These are phyloP conservation scores for Phoenicopterus ruber DNA, from an alignment of 2,113 vertebrate genomes.

Conservation along the genomic window DNA sequence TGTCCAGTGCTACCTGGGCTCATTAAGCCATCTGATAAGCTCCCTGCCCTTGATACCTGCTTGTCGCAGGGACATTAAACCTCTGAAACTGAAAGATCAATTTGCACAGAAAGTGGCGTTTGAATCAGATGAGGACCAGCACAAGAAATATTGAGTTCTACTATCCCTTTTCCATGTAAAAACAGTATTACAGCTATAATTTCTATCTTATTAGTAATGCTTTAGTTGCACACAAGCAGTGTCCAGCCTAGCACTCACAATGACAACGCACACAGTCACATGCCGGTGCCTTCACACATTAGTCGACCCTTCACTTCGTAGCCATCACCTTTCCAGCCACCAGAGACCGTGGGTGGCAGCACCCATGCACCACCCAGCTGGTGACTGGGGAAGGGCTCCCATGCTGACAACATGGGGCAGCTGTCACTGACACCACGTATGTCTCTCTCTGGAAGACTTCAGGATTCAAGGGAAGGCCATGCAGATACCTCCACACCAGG, in stretches of 20 bases:
- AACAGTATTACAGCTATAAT: not conserved
- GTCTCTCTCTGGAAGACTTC: not conserved
- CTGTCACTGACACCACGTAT: fast-evolving
- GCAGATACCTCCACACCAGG: not conserved
- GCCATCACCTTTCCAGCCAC: not conserved
- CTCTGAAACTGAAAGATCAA: not conserved
- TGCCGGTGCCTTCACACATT: fast-evolving
- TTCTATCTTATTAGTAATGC: not conserved
- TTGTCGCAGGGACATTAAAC: not conserved
- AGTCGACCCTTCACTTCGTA: not conserved
- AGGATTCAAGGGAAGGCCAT: not conserved
- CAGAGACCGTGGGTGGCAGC: not conserved
- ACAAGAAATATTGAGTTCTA: not conserved
- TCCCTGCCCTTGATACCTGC: not conserved
- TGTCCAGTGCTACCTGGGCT: not conserved
- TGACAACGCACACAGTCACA: not conserved
- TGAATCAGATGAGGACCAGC: not conserved
- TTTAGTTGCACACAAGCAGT: not conserved
- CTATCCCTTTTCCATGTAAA: not conserved
- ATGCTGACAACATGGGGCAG: fast-evolving
- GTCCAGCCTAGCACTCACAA: not conserved
- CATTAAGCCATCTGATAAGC: not conserved
- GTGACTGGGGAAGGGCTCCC: not conserved
- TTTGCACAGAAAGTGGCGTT: not conserved
- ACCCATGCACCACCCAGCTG: fast-evolving